Evolutionary conservation across 2,888 invertebrate genomes (phyloP).

Genomic region (Cataglyphis altisquamis): DNA sequence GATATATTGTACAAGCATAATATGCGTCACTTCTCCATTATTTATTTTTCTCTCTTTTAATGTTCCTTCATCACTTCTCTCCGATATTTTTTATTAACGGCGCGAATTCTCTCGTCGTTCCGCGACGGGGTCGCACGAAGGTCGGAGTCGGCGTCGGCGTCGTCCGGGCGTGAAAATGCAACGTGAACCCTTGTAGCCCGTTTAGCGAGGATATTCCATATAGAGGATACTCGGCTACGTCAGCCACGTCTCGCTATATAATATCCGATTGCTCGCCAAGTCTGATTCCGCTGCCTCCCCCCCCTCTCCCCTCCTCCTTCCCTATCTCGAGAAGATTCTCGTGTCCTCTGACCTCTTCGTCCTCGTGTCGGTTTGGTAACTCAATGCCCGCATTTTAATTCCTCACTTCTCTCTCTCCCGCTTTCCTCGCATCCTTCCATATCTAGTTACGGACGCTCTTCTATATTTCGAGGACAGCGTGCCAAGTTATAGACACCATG

Average conservation of each 20-base stretch:
- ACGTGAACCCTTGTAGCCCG: constrained; percentile 66
- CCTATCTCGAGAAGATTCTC: constrained; percentile 58
- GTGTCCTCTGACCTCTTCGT: constrained; percentile 77
- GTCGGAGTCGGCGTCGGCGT: constrained; percentile 52
- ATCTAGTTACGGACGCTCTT: constrained; percentile 40
- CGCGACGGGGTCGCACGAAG: constrained; percentile 38
- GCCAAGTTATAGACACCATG: neutral
- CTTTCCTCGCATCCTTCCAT: neutral
- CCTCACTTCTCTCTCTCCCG: neutral
- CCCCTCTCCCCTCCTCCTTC: neutral
- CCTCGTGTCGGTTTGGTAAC: constrained; percentile 49
- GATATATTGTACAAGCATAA: neutral
- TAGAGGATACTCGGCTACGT: constrained; percentile 41
- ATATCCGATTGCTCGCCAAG: constrained; percentile 79
- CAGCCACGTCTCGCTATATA: constrained; percentile 74
- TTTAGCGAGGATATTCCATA: neutral
- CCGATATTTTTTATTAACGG: neutral
- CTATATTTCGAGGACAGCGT: constrained; percentile 11
- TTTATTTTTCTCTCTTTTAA: neutral
- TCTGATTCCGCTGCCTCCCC: constrained; percentile 60
- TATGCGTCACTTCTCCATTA: neutral
- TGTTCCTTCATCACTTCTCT: neutral
- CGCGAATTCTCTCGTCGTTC: neutral
- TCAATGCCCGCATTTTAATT: constrained; percentile 42
- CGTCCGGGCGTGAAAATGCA: constrained; percentile 70